phyloP scores from a whole-genome alignment of 2,797 vertebrate species.

The Artibeus lituratus region DNA sequence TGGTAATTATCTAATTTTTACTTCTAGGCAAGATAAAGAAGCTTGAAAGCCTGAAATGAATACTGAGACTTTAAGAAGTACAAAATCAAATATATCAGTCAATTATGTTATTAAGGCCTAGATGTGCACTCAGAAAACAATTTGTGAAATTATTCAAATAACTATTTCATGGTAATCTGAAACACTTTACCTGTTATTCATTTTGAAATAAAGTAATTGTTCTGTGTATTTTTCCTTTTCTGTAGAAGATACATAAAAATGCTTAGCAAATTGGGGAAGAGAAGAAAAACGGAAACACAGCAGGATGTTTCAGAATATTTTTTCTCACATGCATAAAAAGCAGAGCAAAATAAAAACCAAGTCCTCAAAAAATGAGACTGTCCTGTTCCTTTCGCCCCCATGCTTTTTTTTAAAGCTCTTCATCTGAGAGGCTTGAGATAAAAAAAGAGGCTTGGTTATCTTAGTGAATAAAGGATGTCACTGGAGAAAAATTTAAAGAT shows the following conservation, averaged over 20 bases:
- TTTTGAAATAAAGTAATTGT: constrained; percentile 14
- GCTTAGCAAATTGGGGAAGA: not conserved
- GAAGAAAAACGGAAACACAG: not conserved
- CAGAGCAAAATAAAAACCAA: not conserved
- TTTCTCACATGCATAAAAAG: not conserved
- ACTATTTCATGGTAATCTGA: constrained; percentile 25
- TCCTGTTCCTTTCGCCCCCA: not conserved
- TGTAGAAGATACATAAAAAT: not conserved
- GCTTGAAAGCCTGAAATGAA: not conserved
- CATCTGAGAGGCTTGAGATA: constrained; percentile 55
- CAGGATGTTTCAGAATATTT: not conserved
- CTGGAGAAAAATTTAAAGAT: constrained; percentile 64
- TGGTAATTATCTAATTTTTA: not conserved
- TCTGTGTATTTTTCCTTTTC: not conserved
- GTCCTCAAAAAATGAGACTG: not conserved
- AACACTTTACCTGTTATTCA: constrained; percentile 40
- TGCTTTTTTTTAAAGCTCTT: constrained; percentile 45
- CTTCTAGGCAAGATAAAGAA: constrained; percentile 6
- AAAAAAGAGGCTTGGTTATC: constrained; percentile 66
- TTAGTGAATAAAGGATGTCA: constrained; percentile 61
- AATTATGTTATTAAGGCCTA: not conserved
- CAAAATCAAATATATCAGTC: not conserved
- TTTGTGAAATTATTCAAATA: constrained; percentile 42
- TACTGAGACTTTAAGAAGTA: not conserved
- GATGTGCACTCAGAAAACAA: not conserved